Evolutionary conservation across 2,888 invertebrate species (phyloP).

Genomic region (Agapostemon virescens): DNA sequence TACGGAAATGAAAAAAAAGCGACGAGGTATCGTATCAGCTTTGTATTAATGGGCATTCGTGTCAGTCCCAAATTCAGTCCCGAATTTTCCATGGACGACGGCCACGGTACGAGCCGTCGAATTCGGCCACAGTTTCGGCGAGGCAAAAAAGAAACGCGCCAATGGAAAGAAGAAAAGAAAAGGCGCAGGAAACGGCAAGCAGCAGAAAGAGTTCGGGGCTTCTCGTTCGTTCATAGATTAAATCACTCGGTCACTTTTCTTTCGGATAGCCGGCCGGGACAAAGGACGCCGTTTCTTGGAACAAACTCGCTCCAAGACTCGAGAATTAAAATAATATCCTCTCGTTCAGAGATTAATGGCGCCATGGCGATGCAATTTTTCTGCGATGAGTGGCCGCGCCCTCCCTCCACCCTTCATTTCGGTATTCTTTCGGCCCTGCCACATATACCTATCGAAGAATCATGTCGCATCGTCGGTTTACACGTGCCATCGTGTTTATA

Average conservation of each 20-base stretch:
- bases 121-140: slow-evolving; percentile 40
- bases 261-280: slow-evolving; percentile 71
- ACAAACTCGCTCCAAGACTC: slow-evolving; percentile 69
- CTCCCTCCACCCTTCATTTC: slow-evolving; percentile 12
- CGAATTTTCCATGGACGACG: slow-evolving; percentile 40
- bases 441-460: background rate
- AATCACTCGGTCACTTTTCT: slow-evolving; percentile 75
- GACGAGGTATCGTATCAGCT: too few species aligned
- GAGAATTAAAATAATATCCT: slow-evolving; percentile 78
- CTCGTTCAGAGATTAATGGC: slow-evolving; percentile 76
- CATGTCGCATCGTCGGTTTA: slow-evolving; percentile 3
- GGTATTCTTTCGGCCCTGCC: background rate
- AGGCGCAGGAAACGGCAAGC: slow-evolving; percentile 49
- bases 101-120: slow-evolving; percentile 11
- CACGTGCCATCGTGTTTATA: background rate
- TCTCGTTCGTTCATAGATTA: slow-evolving; percentile 67
- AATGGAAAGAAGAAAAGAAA: slow-evolving; percentile 51
- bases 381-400: slow-evolving; percentile 54
- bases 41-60: too few species aligned
- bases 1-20: too few species aligned
- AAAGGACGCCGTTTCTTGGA: slow-evolving; percentile 76
- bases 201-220: slow-evolving; percentile 56
- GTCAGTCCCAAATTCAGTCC: background rate
- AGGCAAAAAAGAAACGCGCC: slow-evolving; percentile 59
- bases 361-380: slow-evolving; percentile 73